Base-by-base conservation (phyloP, 2,888 invertebrate genomes). In the Leptopterna dolabrata region DNA sequence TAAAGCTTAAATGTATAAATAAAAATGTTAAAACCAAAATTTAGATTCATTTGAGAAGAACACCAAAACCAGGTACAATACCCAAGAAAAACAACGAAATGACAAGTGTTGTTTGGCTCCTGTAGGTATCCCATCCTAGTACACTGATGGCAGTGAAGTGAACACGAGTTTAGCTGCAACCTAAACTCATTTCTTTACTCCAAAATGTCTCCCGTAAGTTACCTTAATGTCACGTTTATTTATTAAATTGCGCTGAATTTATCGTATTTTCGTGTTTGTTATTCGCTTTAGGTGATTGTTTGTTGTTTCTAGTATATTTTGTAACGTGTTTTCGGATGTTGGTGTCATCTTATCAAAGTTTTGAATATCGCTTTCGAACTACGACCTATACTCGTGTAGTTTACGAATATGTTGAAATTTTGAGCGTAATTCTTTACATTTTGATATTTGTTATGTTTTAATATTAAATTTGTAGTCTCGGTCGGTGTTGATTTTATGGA, bases 201-300 rank as follows among this genome's bases (percentile, higher is more conserved):
- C 51, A 84, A 47, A 85, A 89, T 89, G 89, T 87, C 89, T 87
- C 89, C 89, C 83, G 89, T 89, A 85, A 89, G 89, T 89, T 81
- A 24, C 4, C 14, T 27, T 2, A 47, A 47, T 43, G 30, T 43
- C 82, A 81, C 30, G 6, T 63, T 24, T 2, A 76, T 70, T 76
- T 51, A 83, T 16, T 78, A 45, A 27, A 13, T 19, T 55, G n/a
- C 76, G 70, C n/a, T 27, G 55, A 51, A 36, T 73, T 73, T 83
- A 24, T 30, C 16, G 16, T 47, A 24, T 36, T 78, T 78, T 47
- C 24, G 16, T 19, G 19, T n/a, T 41, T 47, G 51, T 19, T 82
- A 16, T 29, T 55, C 7, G 19, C 43, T 16, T 11, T 24, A 24
- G 47, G 13, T 24, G 19, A 13, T 45, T 7, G 19, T 55, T 13